These are phyloP conservation scores for Zaprionus camerounensis DNA, from an alignment of 1,140 invertebrate genomes.

Conservation along the genomic window DNA sequence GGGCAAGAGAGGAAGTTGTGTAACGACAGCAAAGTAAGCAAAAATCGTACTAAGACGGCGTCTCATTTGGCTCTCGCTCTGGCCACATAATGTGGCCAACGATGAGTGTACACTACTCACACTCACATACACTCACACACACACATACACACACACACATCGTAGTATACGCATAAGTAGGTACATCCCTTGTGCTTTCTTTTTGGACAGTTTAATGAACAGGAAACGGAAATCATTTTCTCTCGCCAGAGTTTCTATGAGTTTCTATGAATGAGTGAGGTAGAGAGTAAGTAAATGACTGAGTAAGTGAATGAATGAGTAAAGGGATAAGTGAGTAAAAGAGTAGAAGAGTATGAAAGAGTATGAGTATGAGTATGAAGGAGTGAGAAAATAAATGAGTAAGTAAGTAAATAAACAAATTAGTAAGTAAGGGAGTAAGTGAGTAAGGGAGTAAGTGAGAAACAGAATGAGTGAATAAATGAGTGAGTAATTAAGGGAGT, in stretches of 20 bases:
- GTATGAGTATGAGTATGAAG: background rate
- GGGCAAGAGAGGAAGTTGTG: conserved; percentile 47
- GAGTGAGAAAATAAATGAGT: background rate
- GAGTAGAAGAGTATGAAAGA: too few relatives aligned
- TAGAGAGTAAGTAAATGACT: background rate
- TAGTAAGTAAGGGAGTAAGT: too few relatives aligned
- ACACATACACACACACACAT: background rate
- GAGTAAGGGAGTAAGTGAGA: background rate
- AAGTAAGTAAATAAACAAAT: too few relatives aligned
- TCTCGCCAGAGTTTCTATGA: conserved; percentile 17
- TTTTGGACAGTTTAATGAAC: conserved; percentile 74
- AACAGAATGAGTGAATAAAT: too few relatives aligned
- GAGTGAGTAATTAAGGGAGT: too few relatives aligned
- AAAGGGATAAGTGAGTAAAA: too few relatives aligned
- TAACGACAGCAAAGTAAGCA: conserved; percentile 63
- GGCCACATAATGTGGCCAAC: conserved; percentile 10
- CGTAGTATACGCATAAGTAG: background rate
- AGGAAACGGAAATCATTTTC: conserved; percentile 77
- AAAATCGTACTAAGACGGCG: conserved; percentile 30
- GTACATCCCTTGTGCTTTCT: conserved; percentile 53
- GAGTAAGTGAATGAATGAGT: conserved; percentile 13
- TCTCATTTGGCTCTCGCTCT: conserved; percentile 23
- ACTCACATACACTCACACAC: background rate
- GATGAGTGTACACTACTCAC: conserved; percentile 24
- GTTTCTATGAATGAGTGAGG: background rate